Evolutionary conservation across 2,113 vertebrate species (phyloP).

Genomic region (Cacatua alba): DNA sequence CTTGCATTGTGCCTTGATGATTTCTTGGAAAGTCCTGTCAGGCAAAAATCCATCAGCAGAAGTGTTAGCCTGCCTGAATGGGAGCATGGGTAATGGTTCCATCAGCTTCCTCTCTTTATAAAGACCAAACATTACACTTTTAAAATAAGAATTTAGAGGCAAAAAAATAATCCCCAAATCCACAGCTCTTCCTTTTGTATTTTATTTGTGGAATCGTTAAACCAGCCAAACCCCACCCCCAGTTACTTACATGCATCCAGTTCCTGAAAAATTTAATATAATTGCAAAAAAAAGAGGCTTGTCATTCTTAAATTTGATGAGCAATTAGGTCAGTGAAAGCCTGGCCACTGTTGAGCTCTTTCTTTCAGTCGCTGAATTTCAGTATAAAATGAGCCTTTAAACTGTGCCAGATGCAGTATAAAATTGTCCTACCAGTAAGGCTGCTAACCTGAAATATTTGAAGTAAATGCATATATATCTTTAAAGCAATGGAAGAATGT

Average conservation of each 20-base stretch:
- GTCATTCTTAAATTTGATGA: not conserved
- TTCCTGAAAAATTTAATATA: not conserved
- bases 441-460: not conserved
- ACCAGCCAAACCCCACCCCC: not conserved
- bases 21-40: not conserved
- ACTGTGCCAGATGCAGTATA: not conserved
- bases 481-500: not conserved
- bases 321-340: not conserved
- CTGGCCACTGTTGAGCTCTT: not conserved
- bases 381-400: not conserved
- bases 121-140: not conserved
- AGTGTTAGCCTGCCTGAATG: not conserved
- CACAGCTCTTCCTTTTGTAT: not conserved
- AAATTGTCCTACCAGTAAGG: not conserved
- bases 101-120: not conserved
- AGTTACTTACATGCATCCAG: not conserved
- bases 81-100: not conserved
- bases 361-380: not conserved
- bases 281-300: not conserved
- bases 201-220: not conserved
- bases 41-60: not conserved
- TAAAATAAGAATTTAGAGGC: not conserved
- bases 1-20: not conserved
- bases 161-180: not conserved
- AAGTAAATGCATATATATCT: not conserved